Base-by-base conservation (phyloP, 2,888 invertebrate genomes). In the Trichogramma dendrolimi region DNA sequence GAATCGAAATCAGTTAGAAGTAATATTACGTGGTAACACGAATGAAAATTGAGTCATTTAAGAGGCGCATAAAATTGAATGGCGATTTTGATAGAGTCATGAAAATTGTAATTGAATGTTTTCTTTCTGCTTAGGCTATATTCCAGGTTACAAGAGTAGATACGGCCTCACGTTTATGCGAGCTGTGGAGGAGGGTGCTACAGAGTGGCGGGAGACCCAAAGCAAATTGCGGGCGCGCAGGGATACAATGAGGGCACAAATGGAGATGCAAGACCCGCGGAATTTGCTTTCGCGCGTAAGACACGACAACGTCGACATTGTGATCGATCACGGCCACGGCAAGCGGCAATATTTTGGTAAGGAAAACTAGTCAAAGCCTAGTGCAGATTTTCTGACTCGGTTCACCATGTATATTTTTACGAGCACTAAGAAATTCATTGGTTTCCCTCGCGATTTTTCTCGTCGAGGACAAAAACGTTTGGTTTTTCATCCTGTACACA, bases 121-220 rank as follows among this genome's bases (percentile, higher is more conserved):
- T 27, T 2, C 27, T 27, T 27, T 46, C 10, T 46, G 62, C 68
- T 14, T 65, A 81, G 83, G 83, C 14, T 88, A 87, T 71, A 87
- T 89, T 61, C 88, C 88, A 6, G 88, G 88, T 11, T 83, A 87
- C 81, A 83, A 84, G 72, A 86, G 84, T 71, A 85, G 84, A 74
- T 87, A 82, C 72, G 82, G 82, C 14, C 72, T 80, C 58, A 76
- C 82, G 6, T 82, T 81, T 68, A 80, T 79, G 73, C 75, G 73
- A 66, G 80, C 81, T 4, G 81, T 81, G 8, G 81, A 81, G 67
- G 76, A 76, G 84, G 76, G 84, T 82, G 82, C 81, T 79, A 53
- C 83, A 82, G 75, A 87, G 82, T 78, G 80, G 81, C 57, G 82
- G 76, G 68, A 81, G 75, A 68, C 83, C 39, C 78, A 78, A 64